Conservation (phyloP, 1,140 invertebrate species). For the Drosophila saltans region DNA sequence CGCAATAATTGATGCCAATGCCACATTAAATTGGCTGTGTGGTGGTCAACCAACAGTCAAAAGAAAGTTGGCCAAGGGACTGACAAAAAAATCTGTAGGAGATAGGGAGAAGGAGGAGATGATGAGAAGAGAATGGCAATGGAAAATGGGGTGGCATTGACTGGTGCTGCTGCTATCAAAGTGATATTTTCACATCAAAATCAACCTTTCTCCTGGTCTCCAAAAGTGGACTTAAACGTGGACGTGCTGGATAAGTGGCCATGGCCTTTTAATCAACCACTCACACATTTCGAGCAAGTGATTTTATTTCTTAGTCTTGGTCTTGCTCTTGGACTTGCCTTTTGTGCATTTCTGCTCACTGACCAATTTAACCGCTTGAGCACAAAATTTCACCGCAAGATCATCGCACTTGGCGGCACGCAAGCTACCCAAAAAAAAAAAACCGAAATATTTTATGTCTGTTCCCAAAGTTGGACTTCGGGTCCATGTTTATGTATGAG, state of each 20-base stretch:
- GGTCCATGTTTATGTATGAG: constrained; percentile 71
- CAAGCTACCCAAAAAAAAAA: constrained; percentile 56
- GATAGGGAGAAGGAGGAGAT: no score
- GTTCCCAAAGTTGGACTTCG: constrained; percentile 51
- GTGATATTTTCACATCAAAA: constrained; percentile 67
- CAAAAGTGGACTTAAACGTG: constrained; percentile 39
- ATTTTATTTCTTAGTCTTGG: constrained; percentile 60
- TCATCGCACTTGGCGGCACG: constrained; percentile 82
- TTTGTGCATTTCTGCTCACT: constrained; percentile 74
- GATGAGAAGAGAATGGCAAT: no score
- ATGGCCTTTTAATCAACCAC: constrained; percentile 77
- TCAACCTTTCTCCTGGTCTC: constrained; percentile 69
- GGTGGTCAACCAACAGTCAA: constrained; percentile 32
- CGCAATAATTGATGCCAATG: constrained; percentile 79
- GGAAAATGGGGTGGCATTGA: constrained; percentile 51
- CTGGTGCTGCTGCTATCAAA: constrained; percentile 30
- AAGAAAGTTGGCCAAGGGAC: constrained; percentile 69
- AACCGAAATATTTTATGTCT: constrained; percentile 29
- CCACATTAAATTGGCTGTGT: constrained; percentile 72
- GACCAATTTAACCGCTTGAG: constrained; percentile 81
- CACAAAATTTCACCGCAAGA: constrained; percentile 82
- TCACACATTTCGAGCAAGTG: constrained; percentile 74
- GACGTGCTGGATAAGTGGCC: constrained; percentile 47
- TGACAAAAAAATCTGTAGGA: not conserved
- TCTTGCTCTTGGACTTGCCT: constrained; percentile 36